Evolutionary conservation across 2,888 invertebrate genomes (phyloP), one percentile per base, ranked within the genome.

Genomic region (Tetranychus piercei): DNA sequence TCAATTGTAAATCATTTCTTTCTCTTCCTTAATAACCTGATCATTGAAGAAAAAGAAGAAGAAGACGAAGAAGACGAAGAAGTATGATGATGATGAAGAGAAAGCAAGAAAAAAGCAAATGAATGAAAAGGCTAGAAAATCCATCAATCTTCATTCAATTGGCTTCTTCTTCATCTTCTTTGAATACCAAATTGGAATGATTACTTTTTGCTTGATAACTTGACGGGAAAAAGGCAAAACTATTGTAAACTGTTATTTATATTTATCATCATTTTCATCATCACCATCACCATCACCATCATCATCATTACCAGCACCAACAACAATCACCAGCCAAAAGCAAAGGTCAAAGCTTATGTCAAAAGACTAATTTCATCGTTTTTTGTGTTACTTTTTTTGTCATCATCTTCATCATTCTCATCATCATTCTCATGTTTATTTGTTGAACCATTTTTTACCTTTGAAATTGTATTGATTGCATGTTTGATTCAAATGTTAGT

Each of bases 81-180:
- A 15, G 34, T 5, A 55, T 55, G 8, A 45, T 45, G 55, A 55
- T 1, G 55, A 55, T 55, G 55, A 55, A 55, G 55, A 55, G 11
- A 55, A 55, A 55, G 8, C 34, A 1, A 34, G 34, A 3, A 34
- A 34, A 34, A 34, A 34, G 34, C 34, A 34, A 34, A 34, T 34
- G 34, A 34, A 55, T 55, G 55, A 55, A 55, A 55, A 55, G 55
- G 55, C 55, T 15, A 55, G 6, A 55, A 55, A 55, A 55, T 55
- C 55, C 55, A 55, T 55, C 55, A 55, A 55, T 55, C 55, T 55
- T 55, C 55, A 55, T 55, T 55, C 55, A 55, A 55, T 55, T 55
- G 55, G 55, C 55, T 55, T 55, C 55, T 15, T 55, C 55, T 15
- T 55, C 55, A 55, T 55, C 55, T 15, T 55, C 55, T 55, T 55